Evolutionary conservation across 2,888 invertebrate genomes (phyloP).

Genomic region (Abscondita cerata): DNA sequence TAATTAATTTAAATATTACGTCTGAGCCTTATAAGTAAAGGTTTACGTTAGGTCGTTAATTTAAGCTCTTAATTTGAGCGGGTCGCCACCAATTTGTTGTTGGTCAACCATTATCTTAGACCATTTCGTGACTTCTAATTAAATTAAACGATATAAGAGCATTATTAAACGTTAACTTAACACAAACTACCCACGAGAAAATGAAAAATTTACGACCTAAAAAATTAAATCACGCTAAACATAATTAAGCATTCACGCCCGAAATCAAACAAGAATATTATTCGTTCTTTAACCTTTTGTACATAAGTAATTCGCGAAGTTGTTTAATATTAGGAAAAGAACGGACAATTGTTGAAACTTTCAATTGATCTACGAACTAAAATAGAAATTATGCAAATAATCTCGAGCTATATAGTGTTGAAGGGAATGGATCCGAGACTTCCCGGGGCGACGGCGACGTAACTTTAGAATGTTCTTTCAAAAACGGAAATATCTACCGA

Average conservation of each 20-base stretch:
- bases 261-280: neutral
- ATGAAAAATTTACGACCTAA: neutral
- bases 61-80: too few species aligned
- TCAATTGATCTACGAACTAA: conserved; percentile 31
- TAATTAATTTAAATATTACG: too few species aligned
- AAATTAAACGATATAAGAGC: neutral
- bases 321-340: too few species aligned
- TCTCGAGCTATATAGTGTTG: conserved; percentile 1
- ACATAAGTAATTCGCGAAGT: neutral
- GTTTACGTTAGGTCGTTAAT: too few species aligned
- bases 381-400: conserved; percentile 35
- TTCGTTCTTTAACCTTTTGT: neutral
- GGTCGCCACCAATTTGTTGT: too few species aligned
- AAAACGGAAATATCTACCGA: conserved; percentile 17
- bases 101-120: neutral
- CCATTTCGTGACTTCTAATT: neutral
- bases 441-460: conserved; percentile 21
- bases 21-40: too few species aligned
- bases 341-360: conserved; percentile 26
- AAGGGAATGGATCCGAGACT: conserved; percentile 17
- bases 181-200: neutral
- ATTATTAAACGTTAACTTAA: too few species aligned
- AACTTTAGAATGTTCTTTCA: conserved; percentile 11
- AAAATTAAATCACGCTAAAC: too few species aligned
- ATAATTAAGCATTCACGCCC: too few species aligned